Evolutionary conservation across 2,797 vertebrate species (phyloP).

Genomic region (Glossophaga mutica): DNA sequence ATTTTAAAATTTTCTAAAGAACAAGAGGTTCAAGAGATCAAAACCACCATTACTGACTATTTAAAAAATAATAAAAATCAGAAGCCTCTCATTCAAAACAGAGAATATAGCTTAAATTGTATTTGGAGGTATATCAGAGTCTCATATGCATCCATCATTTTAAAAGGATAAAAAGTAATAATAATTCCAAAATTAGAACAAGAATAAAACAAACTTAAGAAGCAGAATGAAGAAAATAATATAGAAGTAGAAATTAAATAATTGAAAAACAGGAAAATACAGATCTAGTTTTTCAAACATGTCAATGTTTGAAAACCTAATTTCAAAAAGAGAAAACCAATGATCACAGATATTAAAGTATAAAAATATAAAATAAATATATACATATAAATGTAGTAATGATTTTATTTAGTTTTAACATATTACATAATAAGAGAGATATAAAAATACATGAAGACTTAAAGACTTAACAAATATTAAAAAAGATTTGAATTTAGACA

Average conservation of each 20-base stretch:
- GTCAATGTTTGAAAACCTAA: slow-evolving; percentile 1
- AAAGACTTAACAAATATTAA: neutral
- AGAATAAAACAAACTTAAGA: neutral
- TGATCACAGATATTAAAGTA: neutral
- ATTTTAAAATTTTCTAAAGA: neutral
- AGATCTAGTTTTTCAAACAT: slow-evolving; percentile 11
- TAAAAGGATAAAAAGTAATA: neutral
- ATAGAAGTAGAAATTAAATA: slow-evolving; percentile 8
- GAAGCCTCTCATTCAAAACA: neutral
- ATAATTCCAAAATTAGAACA: slow-evolving; percentile 28
- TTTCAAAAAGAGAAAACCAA: slow-evolving; percentile 2
- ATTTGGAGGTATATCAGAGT: neutral
- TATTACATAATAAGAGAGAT: neutral
- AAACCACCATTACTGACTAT: neutral
- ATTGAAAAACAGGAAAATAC: neutral
- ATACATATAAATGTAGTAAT: neutral
- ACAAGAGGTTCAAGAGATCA: neutral
- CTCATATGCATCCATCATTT: neutral
- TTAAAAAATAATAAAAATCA: slow-evolving; percentile 28
- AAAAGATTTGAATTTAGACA: neutral
- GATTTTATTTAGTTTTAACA: neutral
- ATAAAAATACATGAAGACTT: neutral
- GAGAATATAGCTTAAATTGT: neutral
- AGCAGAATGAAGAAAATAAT: neutral
- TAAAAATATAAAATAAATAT: neutral